Percentiles rank a stretch among this genome's conserved stretches.
These are phyloP conservation scores for Paralvinella palmiformis DNA, from an alignment of 1,140 invertebrate species.

Conservation along the genomic window DNA sequence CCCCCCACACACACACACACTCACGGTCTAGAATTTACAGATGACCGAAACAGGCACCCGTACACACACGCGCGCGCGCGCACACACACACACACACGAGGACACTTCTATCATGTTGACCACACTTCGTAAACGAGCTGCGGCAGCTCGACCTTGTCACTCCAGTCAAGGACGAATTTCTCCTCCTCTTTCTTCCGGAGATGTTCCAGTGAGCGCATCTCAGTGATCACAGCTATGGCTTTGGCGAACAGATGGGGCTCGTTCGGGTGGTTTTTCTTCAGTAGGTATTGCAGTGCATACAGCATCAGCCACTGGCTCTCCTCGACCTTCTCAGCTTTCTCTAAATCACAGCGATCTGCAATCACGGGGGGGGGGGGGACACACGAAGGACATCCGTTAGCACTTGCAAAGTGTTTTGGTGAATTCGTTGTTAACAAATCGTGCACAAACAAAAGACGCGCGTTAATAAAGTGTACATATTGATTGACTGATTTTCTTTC, in stretches of 20 bases:
- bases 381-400: neutral
- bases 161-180: neutral
- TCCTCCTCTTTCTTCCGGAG: neutral
- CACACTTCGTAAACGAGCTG: neutral
- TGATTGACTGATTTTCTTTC: too few species aligned
- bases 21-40: too few species aligned
- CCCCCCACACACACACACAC: too few species aligned
- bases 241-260: neutral
- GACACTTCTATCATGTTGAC: neutral
- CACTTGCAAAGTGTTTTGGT: neutral
- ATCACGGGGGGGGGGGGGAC: neutral
- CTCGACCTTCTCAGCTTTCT: neutral
- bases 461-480: neutral
- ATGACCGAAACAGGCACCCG: too few species aligned
- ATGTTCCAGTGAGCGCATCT: neutral
- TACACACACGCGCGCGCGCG: too few species aligned
- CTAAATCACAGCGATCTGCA: constrained; percentile 5
- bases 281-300: neutral
- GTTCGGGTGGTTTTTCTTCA: neutral
- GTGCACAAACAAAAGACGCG: neutral
- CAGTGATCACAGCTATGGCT: neutral
- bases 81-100: too few species aligned
- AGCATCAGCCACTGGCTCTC: neutral
- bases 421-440: neutral
- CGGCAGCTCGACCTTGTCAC: neutral